Percentiles rank a stretch among this genome's conserved stretches.
Conservation (phyloP, 2,888 invertebrate genomes). For the Chesias legatella region DNA sequence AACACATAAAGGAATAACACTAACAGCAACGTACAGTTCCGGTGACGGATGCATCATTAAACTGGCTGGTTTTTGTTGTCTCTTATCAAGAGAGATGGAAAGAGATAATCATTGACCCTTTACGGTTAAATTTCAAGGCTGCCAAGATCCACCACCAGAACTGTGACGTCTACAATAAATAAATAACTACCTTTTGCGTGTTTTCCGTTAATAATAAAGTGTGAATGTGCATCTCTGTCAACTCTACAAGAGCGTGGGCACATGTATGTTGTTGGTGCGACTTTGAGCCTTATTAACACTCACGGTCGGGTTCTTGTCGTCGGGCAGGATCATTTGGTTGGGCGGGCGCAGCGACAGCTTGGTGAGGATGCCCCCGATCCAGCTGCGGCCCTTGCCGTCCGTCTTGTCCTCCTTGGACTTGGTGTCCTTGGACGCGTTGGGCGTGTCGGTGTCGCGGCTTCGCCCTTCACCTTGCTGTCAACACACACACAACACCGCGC, state of each 20-base stretch:
- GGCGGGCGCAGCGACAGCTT: constrained; percentile 90
- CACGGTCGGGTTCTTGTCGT: constrained; percentile 95
- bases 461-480: constrained; percentile 30
- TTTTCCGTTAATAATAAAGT: too few relatives aligned
- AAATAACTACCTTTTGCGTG: too few relatives aligned
- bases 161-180: too few relatives aligned
- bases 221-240: neutral
- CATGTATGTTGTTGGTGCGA: constrained; percentile 7
- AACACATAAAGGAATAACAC: too few relatives aligned
- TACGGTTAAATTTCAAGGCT: too few relatives aligned
- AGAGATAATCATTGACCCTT: too few relatives aligned
- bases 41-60: too few relatives aligned
- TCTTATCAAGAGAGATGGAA: too few relatives aligned
- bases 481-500: too few relatives aligned
- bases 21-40: too few relatives aligned
- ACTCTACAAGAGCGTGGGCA: constrained; percentile 50
- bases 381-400: constrained; percentile 75
- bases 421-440: constrained; percentile 27
- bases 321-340: constrained; percentile 97
- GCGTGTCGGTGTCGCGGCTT: constrained; percentile 87
- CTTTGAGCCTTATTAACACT: constrained; percentile 53
- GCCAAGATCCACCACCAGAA: too few relatives aligned
- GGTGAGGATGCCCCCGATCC: constrained; percentile 94
- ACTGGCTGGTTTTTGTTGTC: too few relatives aligned
- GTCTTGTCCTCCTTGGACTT: constrained; percentile 31